These are phyloP conservation scores for Melieria crassipennis DNA, from an alignment of 2,888 invertebrate genomes.

Conservation along the genomic window DNA sequence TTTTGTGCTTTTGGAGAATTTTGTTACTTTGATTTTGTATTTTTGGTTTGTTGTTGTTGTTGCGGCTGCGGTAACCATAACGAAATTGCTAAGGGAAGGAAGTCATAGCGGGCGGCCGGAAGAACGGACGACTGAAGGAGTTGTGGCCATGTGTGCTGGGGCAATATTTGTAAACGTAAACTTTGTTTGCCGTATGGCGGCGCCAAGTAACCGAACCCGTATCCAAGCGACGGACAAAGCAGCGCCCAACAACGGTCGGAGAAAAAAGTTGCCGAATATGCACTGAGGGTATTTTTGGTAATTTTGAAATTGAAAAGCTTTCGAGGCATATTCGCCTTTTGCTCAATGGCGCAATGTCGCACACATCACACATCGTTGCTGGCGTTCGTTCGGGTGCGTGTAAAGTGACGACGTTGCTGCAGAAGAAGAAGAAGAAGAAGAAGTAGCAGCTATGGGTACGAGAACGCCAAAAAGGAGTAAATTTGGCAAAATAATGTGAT, in stretches of 20 bases:
- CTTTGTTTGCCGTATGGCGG: constrained; percentile 21
- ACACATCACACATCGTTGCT: constrained; percentile 2
- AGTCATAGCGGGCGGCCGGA: not conserved
- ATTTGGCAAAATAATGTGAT: constrained; percentile 31
- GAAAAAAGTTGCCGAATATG: not conserved
- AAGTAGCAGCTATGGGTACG: not conserved
- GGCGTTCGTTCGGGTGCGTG: not conserved
- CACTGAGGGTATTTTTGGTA: constrained; percentile 18
- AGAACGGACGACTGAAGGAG: constrained; percentile 1
- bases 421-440: constrained; percentile 1
- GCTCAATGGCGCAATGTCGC: not conserved
- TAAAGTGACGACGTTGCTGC: not conserved
- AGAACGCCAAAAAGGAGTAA: not conserved
- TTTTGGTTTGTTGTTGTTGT: not conserved
- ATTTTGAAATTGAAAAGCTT: constrained; percentile 31
- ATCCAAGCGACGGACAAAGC: not conserved
- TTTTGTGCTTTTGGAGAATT: constrained; percentile 1
- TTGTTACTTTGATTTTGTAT: constrained; percentile 8
- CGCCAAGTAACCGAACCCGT: not conserved
- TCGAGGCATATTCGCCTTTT: constrained; percentile 9
- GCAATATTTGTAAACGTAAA: constrained; percentile 31
- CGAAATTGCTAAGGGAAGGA: not conserved
- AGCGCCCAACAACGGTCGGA: constrained; percentile 1
- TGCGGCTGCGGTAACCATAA: not conserved
- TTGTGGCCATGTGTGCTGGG: constrained; percentile 9